Conservation (phyloP, 64 coral and sea anemone species). For the Platygyra sinensis region DNA sequence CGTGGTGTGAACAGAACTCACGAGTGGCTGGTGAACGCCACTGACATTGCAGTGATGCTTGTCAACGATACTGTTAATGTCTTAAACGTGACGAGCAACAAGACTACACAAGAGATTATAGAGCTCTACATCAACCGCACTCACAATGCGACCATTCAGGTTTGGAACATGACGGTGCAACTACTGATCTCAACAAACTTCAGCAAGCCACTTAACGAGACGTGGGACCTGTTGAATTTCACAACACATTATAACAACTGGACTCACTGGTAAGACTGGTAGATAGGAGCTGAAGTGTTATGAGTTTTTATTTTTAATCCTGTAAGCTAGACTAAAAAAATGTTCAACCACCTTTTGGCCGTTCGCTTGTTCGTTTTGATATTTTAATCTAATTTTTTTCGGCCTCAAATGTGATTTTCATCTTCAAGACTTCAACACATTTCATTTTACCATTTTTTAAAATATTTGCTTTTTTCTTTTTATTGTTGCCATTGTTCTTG, state of each 20-base stretch:
- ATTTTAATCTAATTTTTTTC: too few species aligned
- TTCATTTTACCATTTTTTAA: too few species aligned
- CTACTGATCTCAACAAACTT: slow-evolving; percentile 43
- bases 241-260: slow-evolving; percentile 60
- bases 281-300: neutral
- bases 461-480: too few species aligned
- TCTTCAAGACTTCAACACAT: too few species aligned
- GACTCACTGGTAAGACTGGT: slow-evolving; percentile 52
- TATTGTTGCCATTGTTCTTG: neutral
- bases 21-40: slow-evolving; percentile 40
- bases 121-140: slow-evolving; percentile 51
- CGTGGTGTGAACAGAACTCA: slow-evolving; percentile 65
- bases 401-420: too few species aligned
- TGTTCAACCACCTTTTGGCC: too few species aligned
- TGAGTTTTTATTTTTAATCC: neutral
- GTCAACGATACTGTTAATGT: slow-evolving; percentile 74
- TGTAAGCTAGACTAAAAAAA: neutral
- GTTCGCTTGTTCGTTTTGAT: too few species aligned
- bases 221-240: slow-evolving; percentile 45
- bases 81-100: slow-evolving; percentile 39
- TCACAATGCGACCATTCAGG: slow-evolving; percentile 18
- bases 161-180: slow-evolving; percentile 61
- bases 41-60: slow-evolving; percentile 55
- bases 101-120: slow-evolving; percentile 56
- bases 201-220: slow-evolving; percentile 47